Conservation (phyloP, 2,113 vertebrate genomes). For the Prionailurus viverrinus region DNA sequence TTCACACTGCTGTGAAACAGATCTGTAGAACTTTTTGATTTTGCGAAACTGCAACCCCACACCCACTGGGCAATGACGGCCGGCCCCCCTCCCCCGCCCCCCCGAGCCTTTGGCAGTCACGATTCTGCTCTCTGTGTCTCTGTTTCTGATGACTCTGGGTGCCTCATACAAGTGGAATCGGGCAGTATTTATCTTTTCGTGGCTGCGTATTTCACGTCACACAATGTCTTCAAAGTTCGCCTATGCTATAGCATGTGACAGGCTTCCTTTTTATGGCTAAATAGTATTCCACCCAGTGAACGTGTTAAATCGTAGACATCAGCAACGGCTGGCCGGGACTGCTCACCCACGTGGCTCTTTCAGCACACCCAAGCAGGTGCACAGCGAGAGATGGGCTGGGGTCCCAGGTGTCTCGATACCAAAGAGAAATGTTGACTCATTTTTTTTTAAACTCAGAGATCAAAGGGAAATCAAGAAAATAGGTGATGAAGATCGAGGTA, state of each 20-base stretch:
- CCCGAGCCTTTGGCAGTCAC: not conserved
- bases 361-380: not conserved
- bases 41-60: not conserved
- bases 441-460: not conserved
- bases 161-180: too few species aligned
- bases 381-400: not conserved
- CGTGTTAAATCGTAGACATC: not conserved
- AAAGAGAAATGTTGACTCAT: not conserved
- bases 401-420: too few species aligned
- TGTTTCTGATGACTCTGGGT: not conserved
- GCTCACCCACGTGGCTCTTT: not conserved
- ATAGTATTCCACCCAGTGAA: not conserved
- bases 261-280: not conserved
- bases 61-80: not conserved
- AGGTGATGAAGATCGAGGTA: not conserved
- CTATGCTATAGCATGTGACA: fast-evolving
- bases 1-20: too few species aligned
- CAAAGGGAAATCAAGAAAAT: not conserved
- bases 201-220: not conserved
- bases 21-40: not conserved
- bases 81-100: too few species aligned
- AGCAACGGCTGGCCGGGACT: not conserved
- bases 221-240: not conserved
- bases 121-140: too few species aligned
- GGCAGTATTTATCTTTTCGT: fast-evolving